A percentile compares a stretch with the other conserved stretches of the same genome.
Conservation (phyloP, 2,113 vertebrate species). For the Myotis yumanensis region DNA sequence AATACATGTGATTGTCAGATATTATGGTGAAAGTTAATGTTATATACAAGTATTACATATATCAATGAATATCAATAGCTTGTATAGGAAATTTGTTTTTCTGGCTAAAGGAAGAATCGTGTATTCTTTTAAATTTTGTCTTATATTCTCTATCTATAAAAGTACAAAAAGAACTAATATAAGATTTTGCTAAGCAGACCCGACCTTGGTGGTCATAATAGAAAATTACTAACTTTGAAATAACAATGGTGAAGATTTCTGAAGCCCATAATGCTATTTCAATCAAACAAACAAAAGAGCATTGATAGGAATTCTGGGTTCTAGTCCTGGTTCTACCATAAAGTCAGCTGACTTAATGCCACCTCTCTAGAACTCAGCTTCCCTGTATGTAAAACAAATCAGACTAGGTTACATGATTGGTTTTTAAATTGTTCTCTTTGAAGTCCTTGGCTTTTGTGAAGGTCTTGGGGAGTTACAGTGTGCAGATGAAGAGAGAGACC, state of each 20-base stretch:
- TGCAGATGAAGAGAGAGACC: neutral
- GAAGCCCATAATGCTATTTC: conserved; percentile 1
- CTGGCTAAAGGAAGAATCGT: conserved; percentile 1
- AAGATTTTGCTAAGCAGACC: conserved; percentile 4
- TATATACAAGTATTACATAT: neutral
- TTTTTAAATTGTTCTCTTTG: neutral
- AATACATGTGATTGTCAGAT: neutral
- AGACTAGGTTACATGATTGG: neutral
- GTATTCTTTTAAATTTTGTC: conserved; percentile 24
- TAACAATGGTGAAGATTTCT: neutral
- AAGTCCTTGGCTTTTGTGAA: neutral
- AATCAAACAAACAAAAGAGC: neutral
- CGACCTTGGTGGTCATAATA: neutral
- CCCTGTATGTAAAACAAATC: neutral
- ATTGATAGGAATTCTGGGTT: neutral
- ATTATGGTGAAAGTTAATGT: neutral
- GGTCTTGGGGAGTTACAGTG: neutral
- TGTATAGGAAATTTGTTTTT: conserved; percentile 15
- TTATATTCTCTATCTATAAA: neutral
- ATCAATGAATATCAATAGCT: neutral
- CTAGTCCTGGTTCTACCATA: neutral
- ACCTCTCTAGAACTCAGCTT: neutral
- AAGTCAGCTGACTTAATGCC: neutral
- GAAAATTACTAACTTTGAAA: conserved; percentile 29
- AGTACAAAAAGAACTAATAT: neutral